Percentiles rank a stretch among this genome's conserved stretches.
phyloP scores from a whole-genome alignment of 2,113 vertebrate species.

The Crotalus tigris region DNA sequence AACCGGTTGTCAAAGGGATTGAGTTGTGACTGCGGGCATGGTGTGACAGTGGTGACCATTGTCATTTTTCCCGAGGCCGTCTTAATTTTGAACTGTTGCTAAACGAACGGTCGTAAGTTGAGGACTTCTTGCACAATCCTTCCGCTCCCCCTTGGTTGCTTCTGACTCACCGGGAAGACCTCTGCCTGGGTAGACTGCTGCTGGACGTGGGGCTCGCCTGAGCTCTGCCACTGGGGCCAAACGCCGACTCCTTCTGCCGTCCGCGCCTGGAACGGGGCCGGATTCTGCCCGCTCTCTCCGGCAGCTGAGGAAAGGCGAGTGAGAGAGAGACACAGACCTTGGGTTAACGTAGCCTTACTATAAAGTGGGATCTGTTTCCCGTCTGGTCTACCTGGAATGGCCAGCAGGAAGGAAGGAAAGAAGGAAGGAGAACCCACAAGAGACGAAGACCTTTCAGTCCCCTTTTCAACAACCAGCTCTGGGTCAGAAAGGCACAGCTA shows the following conservation, averaged over 20 bases:
- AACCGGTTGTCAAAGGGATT: background rate
- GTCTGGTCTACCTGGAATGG: too few species aligned
- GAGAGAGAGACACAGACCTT: background rate
- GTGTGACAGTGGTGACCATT: background rate
- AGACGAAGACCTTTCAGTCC: background rate
- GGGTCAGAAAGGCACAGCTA: background rate
- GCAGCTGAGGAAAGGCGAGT: slow-evolving; percentile 1
- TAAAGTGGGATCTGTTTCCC: background rate
- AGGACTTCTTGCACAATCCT: background rate
- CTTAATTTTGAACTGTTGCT: background rate
- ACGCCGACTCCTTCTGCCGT: slow-evolving; percentile 78
- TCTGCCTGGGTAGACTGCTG: slow-evolving; percentile 82
- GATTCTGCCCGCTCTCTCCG: slow-evolving; percentile 67
- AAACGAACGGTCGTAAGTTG: background rate
- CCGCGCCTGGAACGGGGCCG: slow-evolving; percentile 78
- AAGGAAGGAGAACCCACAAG: background rate
- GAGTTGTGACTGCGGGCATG: background rate
- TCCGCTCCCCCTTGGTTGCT: background rate
- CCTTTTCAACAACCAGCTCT: background rate
- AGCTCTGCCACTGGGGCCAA: slow-evolving; percentile 88
- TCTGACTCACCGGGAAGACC: slow-evolving; percentile 80
- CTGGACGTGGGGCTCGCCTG: slow-evolving; percentile 76
- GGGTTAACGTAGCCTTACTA: too few species aligned
- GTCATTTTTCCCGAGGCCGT: background rate
- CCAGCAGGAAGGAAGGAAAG: background rate